Percentiles rank a stretch among this genome's conserved stretches.
These are phyloP conservation scores for Oreocharis arfaki DNA, from an alignment of 2,113 vertebrate genomes.

Conservation along the genomic window DNA sequence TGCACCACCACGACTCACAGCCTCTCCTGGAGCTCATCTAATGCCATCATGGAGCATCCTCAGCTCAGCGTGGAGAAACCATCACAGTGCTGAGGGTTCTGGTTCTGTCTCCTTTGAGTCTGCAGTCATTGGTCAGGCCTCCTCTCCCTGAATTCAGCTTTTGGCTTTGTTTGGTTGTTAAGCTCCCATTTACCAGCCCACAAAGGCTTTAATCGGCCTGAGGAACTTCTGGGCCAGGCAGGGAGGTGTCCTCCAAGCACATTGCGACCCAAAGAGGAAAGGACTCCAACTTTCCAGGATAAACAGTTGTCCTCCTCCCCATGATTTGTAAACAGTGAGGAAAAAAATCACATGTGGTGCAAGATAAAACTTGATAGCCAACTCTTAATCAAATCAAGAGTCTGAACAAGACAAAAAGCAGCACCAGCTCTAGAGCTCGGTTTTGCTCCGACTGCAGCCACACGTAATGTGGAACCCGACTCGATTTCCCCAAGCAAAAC, in stretches of 20 bases:
- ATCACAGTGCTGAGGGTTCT: neutral
- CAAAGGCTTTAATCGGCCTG: neutral
- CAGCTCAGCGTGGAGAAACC: neutral
- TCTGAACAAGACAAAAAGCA: neutral
- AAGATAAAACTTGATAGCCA: neutral
- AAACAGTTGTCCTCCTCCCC: neutral
- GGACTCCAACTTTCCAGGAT: neutral
- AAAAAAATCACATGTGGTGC: neutral
- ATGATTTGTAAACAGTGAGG: neutral
- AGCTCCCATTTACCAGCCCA: neutral
- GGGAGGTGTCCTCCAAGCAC: neutral
- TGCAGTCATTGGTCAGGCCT: neutral
- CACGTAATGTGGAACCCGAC: neutral
- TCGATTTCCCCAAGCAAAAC: neutral
- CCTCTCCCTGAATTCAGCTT: neutral
- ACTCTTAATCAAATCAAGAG: neutral
- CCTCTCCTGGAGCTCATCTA: neutral
- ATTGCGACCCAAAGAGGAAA: neutral
- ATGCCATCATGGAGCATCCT: neutral
- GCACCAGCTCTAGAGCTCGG: rapidly evolving
- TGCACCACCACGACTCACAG: neutral
- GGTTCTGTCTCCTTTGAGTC: neutral
- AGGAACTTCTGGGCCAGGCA: neutral
- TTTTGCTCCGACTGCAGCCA: neutral
- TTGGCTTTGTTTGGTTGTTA: neutral